Evolutionary conservation across 2,888 invertebrate species (phyloP), one percentile per base, ranked within the genome.

Genomic region (Netelia fuscicornis): DNA sequence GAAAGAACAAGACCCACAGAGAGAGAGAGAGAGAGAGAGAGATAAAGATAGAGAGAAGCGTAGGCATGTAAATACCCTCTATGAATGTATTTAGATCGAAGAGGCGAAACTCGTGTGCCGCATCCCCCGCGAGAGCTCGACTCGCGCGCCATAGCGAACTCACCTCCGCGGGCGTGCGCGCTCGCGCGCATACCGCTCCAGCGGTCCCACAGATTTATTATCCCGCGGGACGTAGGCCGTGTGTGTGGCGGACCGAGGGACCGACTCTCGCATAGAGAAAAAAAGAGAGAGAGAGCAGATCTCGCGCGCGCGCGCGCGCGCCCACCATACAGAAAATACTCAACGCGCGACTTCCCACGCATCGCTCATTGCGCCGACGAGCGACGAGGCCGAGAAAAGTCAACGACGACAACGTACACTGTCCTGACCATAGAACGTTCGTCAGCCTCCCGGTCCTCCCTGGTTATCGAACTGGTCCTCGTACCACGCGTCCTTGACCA

Each of bases 1-100:
- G 20, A 58, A 58, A 58, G 52, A 30, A 8, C 52, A 48, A 17
- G 48, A 30, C 13, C 23, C 48, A 76, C 37, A 77, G 25, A 67
- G 13, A 42, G 25, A 37, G 37, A 37, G 37, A 37, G 37, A 25
- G 25, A 30, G 37, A 37, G 37, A 37, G 8, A 30, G 30, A 30
- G 68, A 37, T 58, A 65, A 64, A 58, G 56, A 23, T 62, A 71
- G 65, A 58, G 23, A 30, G 67, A 17, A 86, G 89, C 88, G 84
- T 90, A 90, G 87, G 89, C 90, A 87, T 89, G 90, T 90, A 91
- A 91, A 90, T 90, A 89, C 86, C 89, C 89, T 90, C 89, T 90
- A 89, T 89, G 89, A 90, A 90, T 88, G 91, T 91, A 91, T 91
- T 92, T 91, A 90, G 92, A 92, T 90, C 91, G 91, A 84, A 82